These are phyloP conservation scores for Pygoscelis antarcticus DNA, from an alignment of 2,113 vertebrate species.

Conservation along the genomic window DNA sequence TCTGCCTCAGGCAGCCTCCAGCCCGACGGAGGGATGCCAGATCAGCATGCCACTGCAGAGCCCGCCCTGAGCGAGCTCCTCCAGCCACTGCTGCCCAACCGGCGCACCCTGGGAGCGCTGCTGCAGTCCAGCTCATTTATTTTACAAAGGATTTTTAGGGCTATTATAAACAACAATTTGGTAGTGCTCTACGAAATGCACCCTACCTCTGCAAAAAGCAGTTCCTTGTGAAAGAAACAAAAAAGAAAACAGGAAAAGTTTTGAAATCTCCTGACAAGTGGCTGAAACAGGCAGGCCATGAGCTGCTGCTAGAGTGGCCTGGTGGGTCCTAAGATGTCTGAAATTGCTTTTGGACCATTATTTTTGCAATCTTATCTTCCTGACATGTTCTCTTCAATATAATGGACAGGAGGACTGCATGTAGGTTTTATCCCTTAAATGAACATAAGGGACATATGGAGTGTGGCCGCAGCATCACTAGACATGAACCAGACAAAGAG, in stretches of 20 bases:
- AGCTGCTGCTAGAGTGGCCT: background rate
- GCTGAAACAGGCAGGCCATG: background rate
- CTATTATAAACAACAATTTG: background rate
- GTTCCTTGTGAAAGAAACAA: background rate
- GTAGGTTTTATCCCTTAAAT: background rate
- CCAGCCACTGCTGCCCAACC: background rate
- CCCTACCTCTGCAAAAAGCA: background rate
- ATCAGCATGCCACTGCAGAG: background rate
- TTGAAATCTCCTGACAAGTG: background rate
- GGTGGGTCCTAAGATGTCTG: background rate
- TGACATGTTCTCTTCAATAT: background rate
- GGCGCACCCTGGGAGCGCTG: background rate
- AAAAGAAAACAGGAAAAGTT: background rate
- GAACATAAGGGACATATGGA: background rate
- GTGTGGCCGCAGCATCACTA: background rate
- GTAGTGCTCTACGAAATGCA: background rate
- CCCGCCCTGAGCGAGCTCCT: background rate
- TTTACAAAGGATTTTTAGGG: background rate
- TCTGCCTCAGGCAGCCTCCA: background rate
- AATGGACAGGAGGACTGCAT: background rate
- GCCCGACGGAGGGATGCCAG: background rate
- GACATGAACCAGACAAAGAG: background rate
- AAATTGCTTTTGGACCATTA: background rate
- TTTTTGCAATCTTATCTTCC: background rate
- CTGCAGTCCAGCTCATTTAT: background rate